A percentile compares a stretch with the other conserved stretches of the same genome.
Evolutionary conservation across 2,113 vertebrate genomes (phyloP).

Genomic region (Mohoua ochrocephala): DNA sequence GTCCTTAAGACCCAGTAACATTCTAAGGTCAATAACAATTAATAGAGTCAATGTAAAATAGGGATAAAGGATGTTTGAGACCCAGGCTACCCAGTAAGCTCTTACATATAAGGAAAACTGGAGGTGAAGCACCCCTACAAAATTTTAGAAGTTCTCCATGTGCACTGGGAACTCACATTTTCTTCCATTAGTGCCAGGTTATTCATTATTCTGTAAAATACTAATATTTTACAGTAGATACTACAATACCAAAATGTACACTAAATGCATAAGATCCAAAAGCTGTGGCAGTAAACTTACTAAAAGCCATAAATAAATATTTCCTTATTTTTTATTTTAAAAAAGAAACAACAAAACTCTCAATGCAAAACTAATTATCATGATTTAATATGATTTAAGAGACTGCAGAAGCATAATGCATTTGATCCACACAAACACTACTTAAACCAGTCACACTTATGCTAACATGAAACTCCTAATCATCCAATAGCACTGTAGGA

Average conservation of each 20-base stretch:
- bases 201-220: neutral
- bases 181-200: neutral
- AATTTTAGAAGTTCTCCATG: neutral
- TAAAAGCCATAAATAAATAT: neutral
- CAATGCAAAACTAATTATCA: neutral
- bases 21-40: neutral
- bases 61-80: neutral
- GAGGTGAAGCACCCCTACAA: neutral
- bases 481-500: neutral
- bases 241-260: neutral
- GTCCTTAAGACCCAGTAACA: neutral
- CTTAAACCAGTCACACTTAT: neutral
- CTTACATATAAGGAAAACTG: neutral
- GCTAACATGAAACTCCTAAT: neutral
- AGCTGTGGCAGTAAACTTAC: neutral
- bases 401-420: neutral
- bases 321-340: neutral
- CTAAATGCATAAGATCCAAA: neutral
- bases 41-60: neutral
- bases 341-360: neutral
- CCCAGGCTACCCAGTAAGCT: neutral
- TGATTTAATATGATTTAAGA: neutral
- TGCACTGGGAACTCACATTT: neutral
- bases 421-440: neutral
- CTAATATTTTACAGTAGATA: neutral